Conservation (phyloP, 2,888 invertebrate species). For the Polydrusus cervinus region DNA sequence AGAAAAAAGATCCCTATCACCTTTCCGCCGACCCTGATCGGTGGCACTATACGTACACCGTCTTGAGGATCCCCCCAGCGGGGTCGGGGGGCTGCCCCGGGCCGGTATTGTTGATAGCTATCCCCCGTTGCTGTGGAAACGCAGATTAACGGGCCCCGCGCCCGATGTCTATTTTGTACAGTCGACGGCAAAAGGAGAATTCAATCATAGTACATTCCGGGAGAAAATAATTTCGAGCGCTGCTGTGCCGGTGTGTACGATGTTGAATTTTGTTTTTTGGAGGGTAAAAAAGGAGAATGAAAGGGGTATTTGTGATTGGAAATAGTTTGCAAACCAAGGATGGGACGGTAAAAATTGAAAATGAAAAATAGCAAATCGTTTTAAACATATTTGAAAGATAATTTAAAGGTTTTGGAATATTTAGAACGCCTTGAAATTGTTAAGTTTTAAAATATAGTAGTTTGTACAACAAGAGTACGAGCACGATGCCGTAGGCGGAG, state of each 20-base stretch:
- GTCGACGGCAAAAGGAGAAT: slow-evolving; percentile 66
- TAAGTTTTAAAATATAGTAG: no score
- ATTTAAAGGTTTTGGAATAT: neutral
- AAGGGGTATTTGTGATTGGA: slow-evolving; percentile 53
- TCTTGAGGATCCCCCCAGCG: slow-evolving; percentile 53
- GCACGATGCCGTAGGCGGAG: no score
- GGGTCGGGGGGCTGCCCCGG: slow-evolving; percentile 46
- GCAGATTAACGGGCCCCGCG: slow-evolving; percentile 72
- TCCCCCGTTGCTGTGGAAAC: slow-evolving; percentile 72
- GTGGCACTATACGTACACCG: slow-evolving; percentile 52
- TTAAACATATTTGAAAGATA: slow-evolving; percentile 1
- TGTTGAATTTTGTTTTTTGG: slow-evolving; percentile 52
- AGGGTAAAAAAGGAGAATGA: slow-evolving; percentile 38
- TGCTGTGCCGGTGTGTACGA: slow-evolving; percentile 47
- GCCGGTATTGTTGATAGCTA: slow-evolving; percentile 66
- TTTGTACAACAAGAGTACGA: no score
- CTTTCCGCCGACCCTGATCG: slow-evolving; percentile 52
- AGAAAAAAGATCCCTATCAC: slow-evolving; percentile 41
- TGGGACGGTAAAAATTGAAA: slow-evolving; percentile 28
- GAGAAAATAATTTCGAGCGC: slow-evolving; percentile 45
- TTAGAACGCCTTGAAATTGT: no score
- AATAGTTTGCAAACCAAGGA: slow-evolving; percentile 50
- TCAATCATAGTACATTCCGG: slow-evolving; percentile 71
- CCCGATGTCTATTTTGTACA: slow-evolving; percentile 73
- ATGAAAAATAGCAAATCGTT: slow-evolving; percentile 25